Evolutionary conservation across 2,888 invertebrate species (phyloP).

Genomic region (Epistrophe eligans): DNA sequence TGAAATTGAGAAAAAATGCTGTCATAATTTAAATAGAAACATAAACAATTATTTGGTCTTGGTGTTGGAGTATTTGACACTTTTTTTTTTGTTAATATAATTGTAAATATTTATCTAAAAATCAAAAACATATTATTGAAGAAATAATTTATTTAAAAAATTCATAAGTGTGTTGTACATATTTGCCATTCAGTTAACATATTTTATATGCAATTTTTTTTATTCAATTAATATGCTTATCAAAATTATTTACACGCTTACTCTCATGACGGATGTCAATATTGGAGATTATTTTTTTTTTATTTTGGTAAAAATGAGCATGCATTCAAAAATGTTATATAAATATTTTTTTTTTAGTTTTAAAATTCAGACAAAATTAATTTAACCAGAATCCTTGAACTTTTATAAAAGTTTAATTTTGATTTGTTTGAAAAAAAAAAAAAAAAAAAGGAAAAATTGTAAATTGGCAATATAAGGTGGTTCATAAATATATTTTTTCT

Average conservation of each 20-base stretch:
- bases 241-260: not conserved
- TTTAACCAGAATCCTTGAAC: too few relatives aligned
- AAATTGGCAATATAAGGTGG: too few relatives aligned
- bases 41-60: not conserved
- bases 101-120: not conserved
- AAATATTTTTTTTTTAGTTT: not conserved
- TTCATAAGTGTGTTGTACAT: not conserved
- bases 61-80: not conserved
- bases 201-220: not conserved
- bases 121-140: not conserved
- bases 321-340: not conserved
- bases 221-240: not conserved
- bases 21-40: not conserved
- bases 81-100: not conserved
- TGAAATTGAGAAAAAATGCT: not conserved
- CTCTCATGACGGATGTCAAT: not conserved
- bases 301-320: not conserved
- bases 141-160: not conserved
- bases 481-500: too few relatives aligned
- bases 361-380: not conserved
- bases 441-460: too few relatives aligned
- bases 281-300: not conserved
- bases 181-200: not conserved
- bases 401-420: too few relatives aligned
- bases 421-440: too few relatives aligned